Base-by-base conservation (phyloP, 2,797 vertebrate genomes). In the Sebastes vulpes region DNA sequence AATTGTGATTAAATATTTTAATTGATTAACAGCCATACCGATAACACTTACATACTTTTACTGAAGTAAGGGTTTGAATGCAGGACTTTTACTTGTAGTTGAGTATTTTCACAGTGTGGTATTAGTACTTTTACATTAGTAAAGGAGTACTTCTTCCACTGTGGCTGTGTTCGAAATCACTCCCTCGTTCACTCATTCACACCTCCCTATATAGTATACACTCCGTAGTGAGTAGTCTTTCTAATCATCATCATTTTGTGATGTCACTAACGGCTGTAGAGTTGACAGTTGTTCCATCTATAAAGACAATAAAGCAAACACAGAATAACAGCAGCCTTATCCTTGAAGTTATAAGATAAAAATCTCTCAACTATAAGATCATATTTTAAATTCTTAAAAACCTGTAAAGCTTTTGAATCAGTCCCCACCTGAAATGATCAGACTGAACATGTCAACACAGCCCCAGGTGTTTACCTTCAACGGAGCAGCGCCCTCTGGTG, bases 401-500 rank as follows among this genome's bases (percentile, higher is more conserved):
- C 18, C 48, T 20, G 8, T 20, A 50, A 50, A 20, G n/a, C n/a
- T 50, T 20, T 20, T 32, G 48, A 53, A 53, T 23, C 20, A 3
- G 4, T 53, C 52, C 9, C 48, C 4, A n/a, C 5, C 50, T 52
- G 20, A 52, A 52, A 1, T 23, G 52, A 23, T 54, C 52, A 12
- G 52, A 54, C 21, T 54, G 4, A 54, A 54, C 21, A 12, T 32
- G 31, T 32, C 31, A 32, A 32, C 31, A 32, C 31, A 32, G 31
- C 31, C 31, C 31, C 50, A 29, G 75, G 18, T 46, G 38, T 32
- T 26, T 6, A 20, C 23, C 28, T 42, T 63, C 21, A 46, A 2
- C 6, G 12, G 5, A 65, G 32, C 59, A 61, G 46, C 64, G 71
- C 57, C 71, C 77, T n/a, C 80, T 0, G 21, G 57, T 76, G 80